These are phyloP conservation scores for Pycnomerus fuliginosus DNA, from an alignment of 2,888 invertebrate genomes.

Conservation along the genomic window DNA sequence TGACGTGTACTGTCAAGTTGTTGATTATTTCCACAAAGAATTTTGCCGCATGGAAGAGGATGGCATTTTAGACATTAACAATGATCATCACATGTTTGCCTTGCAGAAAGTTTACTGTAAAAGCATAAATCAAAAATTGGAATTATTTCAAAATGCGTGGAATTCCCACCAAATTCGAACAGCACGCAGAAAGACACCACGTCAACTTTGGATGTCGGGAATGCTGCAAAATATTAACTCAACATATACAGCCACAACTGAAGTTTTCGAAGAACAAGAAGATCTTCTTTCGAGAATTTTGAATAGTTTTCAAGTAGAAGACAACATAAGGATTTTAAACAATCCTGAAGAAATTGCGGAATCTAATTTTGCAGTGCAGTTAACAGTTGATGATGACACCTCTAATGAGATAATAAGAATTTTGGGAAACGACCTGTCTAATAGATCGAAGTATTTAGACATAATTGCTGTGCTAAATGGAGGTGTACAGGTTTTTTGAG, in stretches of 20 bases:
- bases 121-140: conserved; percentile 4
- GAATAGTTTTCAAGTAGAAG: neutral
- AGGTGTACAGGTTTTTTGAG: too few relatives aligned
- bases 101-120: neutral
- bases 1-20: conserved; percentile 6
- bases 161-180: conserved; percentile 11
- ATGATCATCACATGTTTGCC: neutral
- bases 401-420: neutral
- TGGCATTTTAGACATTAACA: neutral
- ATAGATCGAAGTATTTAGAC: neutral
- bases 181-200: neutral
- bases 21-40: conserved; percentile 1
- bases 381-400: neutral
- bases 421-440: neutral
- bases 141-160: neutral
- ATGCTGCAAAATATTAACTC: neutral
- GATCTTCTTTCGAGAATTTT: neutral
- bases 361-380: neutral
- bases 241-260: neutral
- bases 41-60: conserved; percentile 2
- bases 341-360: neutral
- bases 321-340: neutral
- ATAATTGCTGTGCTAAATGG: too few relatives aligned
- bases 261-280: neutral
- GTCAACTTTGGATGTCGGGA: neutral